Percentiles rank a stretch among this genome's conserved stretches.
Conservation (phyloP, 1,140 invertebrate species). For the Brachionus rotundiformis region DNA sequence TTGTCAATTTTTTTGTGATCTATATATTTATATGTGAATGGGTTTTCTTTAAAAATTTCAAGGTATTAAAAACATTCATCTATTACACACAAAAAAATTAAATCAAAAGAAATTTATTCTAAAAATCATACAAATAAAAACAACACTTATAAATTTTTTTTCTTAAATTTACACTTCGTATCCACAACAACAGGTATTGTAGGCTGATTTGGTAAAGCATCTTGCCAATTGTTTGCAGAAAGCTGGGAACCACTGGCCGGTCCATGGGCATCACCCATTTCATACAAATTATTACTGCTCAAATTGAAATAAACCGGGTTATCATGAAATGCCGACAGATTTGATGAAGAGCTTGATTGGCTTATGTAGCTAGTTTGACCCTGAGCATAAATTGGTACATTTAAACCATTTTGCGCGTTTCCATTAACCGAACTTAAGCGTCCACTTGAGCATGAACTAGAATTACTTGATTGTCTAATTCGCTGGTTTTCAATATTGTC, state of each 20-base stretch:
- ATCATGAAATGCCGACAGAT: not conserved
- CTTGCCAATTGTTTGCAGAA: not conserved
- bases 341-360: not conserved
- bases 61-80: not conserved
- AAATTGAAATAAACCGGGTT: slow-evolving; percentile 41
- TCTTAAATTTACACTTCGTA: not conserved
- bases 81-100: not conserved
- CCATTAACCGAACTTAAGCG: not conserved
- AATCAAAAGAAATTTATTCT: slow-evolving; percentile 15
- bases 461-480: not conserved
- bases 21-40: no score
- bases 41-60: no score
- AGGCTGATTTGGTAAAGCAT: not conserved
- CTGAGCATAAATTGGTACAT: not conserved
- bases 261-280: not conserved
- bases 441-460: not conserved
- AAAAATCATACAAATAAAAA: slow-evolving; percentile 6
- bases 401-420: not conserved
- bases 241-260: not conserved
- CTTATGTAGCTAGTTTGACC: not conserved
- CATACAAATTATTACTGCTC: not conserved
- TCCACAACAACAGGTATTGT: not conserved
- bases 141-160: not conserved
- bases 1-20: no score
- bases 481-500: not conserved